Percentiles rank a stretch among this genome's conserved stretches.
Conservation (phyloP, 2,888 invertebrate species). For the Drosophila silvestris region DNA sequence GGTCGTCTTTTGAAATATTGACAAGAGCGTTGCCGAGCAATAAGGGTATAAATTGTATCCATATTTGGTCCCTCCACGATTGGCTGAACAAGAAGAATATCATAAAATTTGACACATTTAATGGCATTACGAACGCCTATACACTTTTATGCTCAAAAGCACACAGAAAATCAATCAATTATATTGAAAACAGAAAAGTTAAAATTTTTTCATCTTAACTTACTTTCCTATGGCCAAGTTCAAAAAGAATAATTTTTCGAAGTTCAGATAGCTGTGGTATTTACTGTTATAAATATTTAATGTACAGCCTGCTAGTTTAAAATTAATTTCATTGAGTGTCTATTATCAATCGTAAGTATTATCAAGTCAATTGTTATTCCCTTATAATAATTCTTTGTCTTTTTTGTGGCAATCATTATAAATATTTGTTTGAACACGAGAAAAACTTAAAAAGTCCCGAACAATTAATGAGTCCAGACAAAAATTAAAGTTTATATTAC, state of each 20-base stretch:
- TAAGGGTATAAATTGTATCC: neutral
- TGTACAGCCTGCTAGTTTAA: neutral
- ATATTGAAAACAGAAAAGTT: slow-evolving; percentile 12
- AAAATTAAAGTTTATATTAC: no score
- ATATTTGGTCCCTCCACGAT: slow-evolving; percentile 17
- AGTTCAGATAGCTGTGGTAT: neutral
- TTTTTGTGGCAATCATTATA: neutral
- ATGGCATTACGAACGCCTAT: slow-evolving; percentile 27
- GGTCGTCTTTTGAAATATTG: slow-evolving; percentile 25
- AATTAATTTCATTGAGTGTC: neutral
- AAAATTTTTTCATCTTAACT: neutral
- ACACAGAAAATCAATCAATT: slow-evolving; percentile 44
- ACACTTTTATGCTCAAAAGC: slow-evolving; percentile 33
- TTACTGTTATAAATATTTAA: neutral
- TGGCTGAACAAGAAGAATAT: slow-evolving; percentile 40
- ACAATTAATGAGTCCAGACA: no score
- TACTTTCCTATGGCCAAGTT: neutral
- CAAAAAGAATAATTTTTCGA: neutral
- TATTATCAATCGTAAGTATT: neutral
- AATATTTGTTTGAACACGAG: neutral
- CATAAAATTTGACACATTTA: slow-evolving; percentile 41
- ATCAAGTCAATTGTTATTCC: neutral
- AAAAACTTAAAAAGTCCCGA: no score
- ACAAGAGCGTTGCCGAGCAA: slow-evolving; percentile 12
- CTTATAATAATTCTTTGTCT: neutral